Base-by-base conservation (phyloP, 2,888 invertebrate species). In the Unio pictorum region DNA sequence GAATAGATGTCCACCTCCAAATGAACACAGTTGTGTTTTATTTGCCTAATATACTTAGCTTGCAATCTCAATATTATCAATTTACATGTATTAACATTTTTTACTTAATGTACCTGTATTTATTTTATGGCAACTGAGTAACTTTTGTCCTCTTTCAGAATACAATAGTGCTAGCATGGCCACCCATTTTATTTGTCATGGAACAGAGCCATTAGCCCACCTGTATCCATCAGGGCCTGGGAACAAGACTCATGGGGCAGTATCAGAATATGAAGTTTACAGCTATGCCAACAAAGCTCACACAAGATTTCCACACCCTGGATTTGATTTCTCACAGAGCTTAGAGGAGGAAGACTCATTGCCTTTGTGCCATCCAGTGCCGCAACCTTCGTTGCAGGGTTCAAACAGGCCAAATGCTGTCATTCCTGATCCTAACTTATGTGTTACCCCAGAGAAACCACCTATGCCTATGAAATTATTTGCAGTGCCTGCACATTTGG, bases 291-390 rank as follows among this genome's bases (percentile, higher is more conserved):
- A 73, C 20, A 81, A 81, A 64, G 28, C 68, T 26, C 80, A 81
- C 59, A 79, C 79, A 26, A 72, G 68, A 30, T 81, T 81, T 64
- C 81, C 80, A 55, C 78, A 78, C 26, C 80, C 80, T 28, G 81
- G 81, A n/a, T 81, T 80, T 80, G 79, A 81, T 57, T 79, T 75
- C 61, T 81, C 81, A 11, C 78, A 78, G 61, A 76, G 79, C 11
- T 81, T 80, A 17, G 80, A 80, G 61, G 73, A 73, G 34, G 81
- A 81, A 55, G 81, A 81, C 65, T 81, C 81, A 23, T 67, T 81
- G 20, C 81, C 81, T 26, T 72, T 81, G 8, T 66, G 76, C 17
- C 74, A 73, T 30, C 68, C 72, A 59, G 68, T 64, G 11, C 81
- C 80, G 7, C 75, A 74, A 56, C 76, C 81, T 17, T 66, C 72